Percentiles rank a stretch among this genome's conserved stretches.
phyloP scores from a whole-genome alignment of 1,140 invertebrate species.

The Pygmarrhopalites habei region DNA sequence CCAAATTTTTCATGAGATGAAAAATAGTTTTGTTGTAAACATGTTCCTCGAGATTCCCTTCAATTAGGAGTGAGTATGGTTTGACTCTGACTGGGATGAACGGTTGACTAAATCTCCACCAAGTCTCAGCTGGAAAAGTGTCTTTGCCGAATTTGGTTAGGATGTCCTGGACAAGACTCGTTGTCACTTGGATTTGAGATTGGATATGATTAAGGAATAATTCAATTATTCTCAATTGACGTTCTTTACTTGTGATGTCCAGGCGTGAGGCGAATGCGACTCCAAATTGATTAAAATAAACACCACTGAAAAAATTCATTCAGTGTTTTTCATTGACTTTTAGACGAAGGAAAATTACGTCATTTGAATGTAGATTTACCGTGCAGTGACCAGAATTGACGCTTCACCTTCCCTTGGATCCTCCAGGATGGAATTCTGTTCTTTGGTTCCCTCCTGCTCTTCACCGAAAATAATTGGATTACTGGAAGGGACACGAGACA shows the following conservation, averaged over 20 bases:
- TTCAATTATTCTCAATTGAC: neutral
- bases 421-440: neutral
- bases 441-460: no score
- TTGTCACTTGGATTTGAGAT: neutral
- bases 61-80: neutral
- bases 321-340: no score
- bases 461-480: no score
- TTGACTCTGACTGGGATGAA: neutral
- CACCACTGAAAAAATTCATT: constrained; percentile 2
- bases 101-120: neutral
- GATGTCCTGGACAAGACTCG: neutral
- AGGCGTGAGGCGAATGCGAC: neutral
- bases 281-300: constrained; percentile 5
- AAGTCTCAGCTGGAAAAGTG: neutral
- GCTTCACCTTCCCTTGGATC: neutral
- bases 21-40: constrained; percentile 8
- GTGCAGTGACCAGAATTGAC: constrained; percentile 6
- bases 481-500: no score
- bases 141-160: neutral
- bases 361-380: no score
- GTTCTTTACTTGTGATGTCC: neutral
- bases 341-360: no score
- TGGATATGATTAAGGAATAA: neutral
- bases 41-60: neutral
- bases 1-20: neutral